phyloP scores from a whole-genome alignment of 2,888 invertebrate genomes.

The Platycheirus rosarum region DNA sequence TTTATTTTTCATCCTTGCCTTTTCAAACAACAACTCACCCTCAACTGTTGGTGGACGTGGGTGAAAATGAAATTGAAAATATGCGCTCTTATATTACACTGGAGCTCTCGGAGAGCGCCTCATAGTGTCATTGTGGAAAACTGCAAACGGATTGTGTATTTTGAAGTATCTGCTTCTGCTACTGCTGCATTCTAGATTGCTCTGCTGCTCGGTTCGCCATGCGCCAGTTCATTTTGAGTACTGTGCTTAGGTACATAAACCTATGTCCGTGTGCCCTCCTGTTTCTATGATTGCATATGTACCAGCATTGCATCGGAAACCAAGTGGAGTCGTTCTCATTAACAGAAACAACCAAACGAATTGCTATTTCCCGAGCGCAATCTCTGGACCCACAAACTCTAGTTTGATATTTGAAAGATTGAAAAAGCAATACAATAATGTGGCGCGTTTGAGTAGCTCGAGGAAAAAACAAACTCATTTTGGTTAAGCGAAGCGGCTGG shows the following conservation, averaged over 20 bases:
- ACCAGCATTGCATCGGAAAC: background rate
- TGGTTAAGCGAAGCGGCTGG: too few species aligned
- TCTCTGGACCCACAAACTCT: conserved; percentile 22
- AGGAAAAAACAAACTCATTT: conserved; percentile 13
- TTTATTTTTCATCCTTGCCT: conserved; percentile 28
- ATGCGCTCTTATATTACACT: conserved; percentile 46
- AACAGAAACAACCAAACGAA: conserved; percentile 31
- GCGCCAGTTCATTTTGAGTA: conserved; percentile 26
- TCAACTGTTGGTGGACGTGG: background rate
- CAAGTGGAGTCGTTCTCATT: conserved; percentile 51
- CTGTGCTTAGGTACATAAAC: background rate
- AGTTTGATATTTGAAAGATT: conserved; percentile 17
- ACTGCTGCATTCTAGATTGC: background rate
- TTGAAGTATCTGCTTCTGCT: conserved; percentile 40
- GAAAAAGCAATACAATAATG: too few species aligned
- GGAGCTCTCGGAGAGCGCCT: conserved; percentile 54
- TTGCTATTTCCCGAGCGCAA: conserved; percentile 20
- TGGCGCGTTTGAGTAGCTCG: background rate
- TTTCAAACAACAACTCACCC: conserved; percentile 35
- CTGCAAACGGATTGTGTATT: conserved; percentile 44
- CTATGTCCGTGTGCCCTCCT: background rate
- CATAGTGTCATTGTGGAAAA: conserved; percentile 57
- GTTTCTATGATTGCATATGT: background rate
- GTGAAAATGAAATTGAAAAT: conserved; percentile 54
- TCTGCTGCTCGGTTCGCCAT: conserved; percentile 34